A percentile compares a stretch with the other conserved stretches of the same genome.
Evolutionary conservation across 2,113 vertebrate genomes (phyloP).

Genomic region (Murina feae): DNA sequence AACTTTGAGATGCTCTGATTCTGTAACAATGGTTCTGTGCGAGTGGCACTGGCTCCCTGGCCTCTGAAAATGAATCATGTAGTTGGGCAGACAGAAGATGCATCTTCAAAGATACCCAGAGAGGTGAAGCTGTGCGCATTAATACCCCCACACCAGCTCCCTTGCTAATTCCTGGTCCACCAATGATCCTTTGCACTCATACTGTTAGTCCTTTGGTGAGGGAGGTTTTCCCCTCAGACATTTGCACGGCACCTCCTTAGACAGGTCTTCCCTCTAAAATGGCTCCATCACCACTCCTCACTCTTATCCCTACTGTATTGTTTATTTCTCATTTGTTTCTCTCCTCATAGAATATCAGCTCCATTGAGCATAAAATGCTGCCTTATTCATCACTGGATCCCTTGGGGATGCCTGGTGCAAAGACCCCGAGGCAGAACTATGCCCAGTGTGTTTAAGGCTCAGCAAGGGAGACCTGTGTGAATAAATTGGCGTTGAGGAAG

Average conservation of each 20-base stretch:
- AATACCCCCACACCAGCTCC: background rate
- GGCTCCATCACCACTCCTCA: background rate
- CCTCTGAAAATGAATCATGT: background rate
- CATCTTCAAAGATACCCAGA: background rate
- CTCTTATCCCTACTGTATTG: background rate
- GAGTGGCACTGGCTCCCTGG: background rate
- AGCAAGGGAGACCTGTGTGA: background rate
- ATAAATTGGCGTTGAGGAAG: background rate
- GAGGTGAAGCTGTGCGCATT: background rate
- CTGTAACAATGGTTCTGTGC: background rate
- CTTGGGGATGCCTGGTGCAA: background rate
- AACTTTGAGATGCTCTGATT: background rate
- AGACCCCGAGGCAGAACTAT: background rate
- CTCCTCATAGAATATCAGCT: background rate
- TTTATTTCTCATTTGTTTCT: background rate
- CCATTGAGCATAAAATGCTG: background rate
- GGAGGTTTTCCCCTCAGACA: background rate
- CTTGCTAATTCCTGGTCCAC: background rate
- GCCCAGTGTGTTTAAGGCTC: background rate
- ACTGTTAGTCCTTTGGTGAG: background rate
- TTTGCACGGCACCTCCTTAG: background rate
- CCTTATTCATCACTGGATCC: background rate
- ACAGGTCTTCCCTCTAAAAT: background rate
- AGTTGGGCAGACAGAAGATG: background rate
- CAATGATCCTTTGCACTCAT: background rate